phyloP scores from a whole-genome alignment of 2,797 vertebrate species.

The Myoxocephalus aenaeus region DNA sequence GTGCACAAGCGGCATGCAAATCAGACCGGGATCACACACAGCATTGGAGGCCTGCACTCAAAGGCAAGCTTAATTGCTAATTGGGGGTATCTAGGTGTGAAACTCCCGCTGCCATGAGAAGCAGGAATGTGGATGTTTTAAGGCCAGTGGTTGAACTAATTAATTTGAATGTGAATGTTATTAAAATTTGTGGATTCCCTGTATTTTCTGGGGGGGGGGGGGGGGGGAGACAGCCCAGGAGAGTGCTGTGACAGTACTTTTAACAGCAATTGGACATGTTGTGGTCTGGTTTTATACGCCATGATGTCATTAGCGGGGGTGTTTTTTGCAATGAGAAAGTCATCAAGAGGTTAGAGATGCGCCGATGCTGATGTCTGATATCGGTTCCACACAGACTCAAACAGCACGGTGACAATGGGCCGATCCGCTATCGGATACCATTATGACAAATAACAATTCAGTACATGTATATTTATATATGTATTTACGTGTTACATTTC shows the following conservation, averaged over 20 bases:
- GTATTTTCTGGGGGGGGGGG: slow-evolving; percentile 56
- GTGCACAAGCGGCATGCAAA: slow-evolving; percentile 87
- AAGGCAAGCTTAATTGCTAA: slow-evolving; percentile 88
- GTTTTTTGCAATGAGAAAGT: slow-evolving; percentile 22
- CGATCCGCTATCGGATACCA: neutral
- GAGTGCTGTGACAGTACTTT: slow-evolving; percentile 68
- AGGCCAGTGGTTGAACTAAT: slow-evolving; percentile 84
- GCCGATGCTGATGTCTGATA: neutral
- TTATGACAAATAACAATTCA: neutral
- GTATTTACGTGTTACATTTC: neutral
- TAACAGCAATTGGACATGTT: slow-evolving; percentile 57
- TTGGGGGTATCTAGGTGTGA: slow-evolving; percentile 86
- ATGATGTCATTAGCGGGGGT: slow-evolving; percentile 46
- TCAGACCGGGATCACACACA: slow-evolving; percentile 82
- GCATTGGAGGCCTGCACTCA: slow-evolving; percentile 84
- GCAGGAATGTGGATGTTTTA: slow-evolving; percentile 82
- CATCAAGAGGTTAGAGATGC: neutral
- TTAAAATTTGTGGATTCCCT: slow-evolving; percentile 80
- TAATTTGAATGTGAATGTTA: slow-evolving; percentile 84
- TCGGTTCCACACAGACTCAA: too few relatives aligned
- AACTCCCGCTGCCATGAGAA: slow-evolving; percentile 80
- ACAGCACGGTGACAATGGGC: too few relatives aligned
- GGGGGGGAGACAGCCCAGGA: slow-evolving; percentile 51
- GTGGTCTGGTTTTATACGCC: slow-evolving; percentile 55
- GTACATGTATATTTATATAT: neutral